Evolutionary conservation across 1,140 invertebrate species (phyloP).

Genomic region (Phortica variegata): DNA sequence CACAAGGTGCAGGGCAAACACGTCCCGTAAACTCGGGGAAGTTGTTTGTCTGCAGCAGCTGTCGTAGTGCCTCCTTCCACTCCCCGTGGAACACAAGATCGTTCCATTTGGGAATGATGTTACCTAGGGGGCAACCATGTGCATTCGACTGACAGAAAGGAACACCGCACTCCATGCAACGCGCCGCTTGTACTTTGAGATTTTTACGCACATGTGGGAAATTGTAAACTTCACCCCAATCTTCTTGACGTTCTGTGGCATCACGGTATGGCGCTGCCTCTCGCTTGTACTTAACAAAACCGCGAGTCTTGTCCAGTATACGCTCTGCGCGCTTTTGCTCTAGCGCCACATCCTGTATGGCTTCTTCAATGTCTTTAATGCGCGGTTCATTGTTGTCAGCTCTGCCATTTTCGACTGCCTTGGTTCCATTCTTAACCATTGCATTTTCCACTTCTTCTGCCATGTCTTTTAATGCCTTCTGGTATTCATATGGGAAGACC

Average conservation of each 20-base stretch:
- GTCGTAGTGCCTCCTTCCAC: slow-evolving; percentile 95
- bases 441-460: slow-evolving; percentile 65
- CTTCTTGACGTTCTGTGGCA: slow-evolving; percentile 79
- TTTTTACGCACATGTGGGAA: slow-evolving; percentile 83
- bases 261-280: slow-evolving; percentile 83
- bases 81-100: slow-evolving; percentile 92
- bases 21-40: slow-evolving; percentile 99
- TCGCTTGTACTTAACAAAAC: slow-evolving; percentile 94
- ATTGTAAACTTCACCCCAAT: slow-evolving; percentile 98
- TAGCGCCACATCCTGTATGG: slow-evolving; percentile 71
- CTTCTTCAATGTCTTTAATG: slow-evolving; percentile 86
- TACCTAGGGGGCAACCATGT: slow-evolving; percentile 95
- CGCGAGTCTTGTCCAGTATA: slow-evolving; percentile 86
- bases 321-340: slow-evolving; percentile 79
- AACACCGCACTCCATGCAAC: slow-evolving; percentile 99
- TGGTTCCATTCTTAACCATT: slow-evolving; percentile 53
- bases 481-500: slow-evolving; percentile 97
- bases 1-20: slow-evolving; percentile 98
- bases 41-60: slow-evolving; percentile 97
- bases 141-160: slow-evolving; percentile 95
- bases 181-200: slow-evolving; percentile 86
- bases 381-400: slow-evolving; percentile 57
- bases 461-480: slow-evolving; percentile 80
- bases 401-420: slow-evolving; percentile 59
- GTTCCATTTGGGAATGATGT: slow-evolving; percentile 99